Evolutionary conservation across 2,797 vertebrate species (phyloP).

Genomic region (Furcifer pardalis): DNA sequence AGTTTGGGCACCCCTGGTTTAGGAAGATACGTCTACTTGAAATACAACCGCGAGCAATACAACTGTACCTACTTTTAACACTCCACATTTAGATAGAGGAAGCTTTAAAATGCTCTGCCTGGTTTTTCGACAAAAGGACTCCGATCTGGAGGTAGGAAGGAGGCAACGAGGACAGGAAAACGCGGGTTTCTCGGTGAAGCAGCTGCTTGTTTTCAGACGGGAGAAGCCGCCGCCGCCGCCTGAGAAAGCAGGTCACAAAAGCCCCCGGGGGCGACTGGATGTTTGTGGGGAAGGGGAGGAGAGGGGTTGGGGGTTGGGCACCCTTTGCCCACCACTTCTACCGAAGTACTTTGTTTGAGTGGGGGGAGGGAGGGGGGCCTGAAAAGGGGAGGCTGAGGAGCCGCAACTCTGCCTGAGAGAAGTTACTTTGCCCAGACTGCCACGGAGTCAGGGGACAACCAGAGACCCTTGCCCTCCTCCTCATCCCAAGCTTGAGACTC

Average conservation of each 20-base stretch:
- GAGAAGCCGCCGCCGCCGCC: not conserved
- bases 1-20: too few relatives aligned
- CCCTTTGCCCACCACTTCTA: not conserved
- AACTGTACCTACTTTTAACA: too few relatives aligned
- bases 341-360: not conserved
- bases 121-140: not conserved
- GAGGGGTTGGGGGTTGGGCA: not conserved
- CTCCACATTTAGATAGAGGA: not conserved
- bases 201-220: not conserved
- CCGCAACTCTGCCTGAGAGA: not conserved
- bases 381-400: not conserved
- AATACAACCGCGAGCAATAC: not conserved
- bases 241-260: constrained; percentile 18
- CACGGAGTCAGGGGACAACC: too few relatives aligned
- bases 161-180: not conserved
- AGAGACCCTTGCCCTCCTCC: not conserved
- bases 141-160: too few relatives aligned
- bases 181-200: too few relatives aligned
- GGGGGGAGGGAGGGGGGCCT: not conserved
- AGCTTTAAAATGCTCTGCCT: not conserved
- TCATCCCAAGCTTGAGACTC: not conserved
- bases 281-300: too few relatives aligned
- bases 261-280: not conserved
- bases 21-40: too few relatives aligned
- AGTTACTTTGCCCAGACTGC: not conserved